A percentile compares a stretch with the other conserved stretches of the same genome.
Evolutionary conservation across 2,113 vertebrate species (phyloP).

Genomic region (Pandion haliaetus): DNA sequence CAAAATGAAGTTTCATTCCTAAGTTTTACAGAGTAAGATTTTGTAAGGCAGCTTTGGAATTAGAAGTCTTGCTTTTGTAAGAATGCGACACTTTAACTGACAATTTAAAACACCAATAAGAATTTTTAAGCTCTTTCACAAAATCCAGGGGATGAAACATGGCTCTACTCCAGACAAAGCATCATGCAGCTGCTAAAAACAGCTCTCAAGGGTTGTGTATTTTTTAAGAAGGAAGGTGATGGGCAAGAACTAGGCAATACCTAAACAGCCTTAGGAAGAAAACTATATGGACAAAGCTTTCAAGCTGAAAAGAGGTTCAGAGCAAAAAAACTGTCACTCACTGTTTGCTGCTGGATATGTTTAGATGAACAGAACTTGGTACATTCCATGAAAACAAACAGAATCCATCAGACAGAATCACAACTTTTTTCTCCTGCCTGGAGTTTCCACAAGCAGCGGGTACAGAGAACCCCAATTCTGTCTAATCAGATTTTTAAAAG

Average conservation of each 20-base stretch:
- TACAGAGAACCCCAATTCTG: background rate
- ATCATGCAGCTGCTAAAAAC: background rate
- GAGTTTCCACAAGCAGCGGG: background rate
- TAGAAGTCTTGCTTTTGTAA: background rate
- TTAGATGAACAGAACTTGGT: background rate
- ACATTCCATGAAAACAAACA: background rate
- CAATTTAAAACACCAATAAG: background rate
- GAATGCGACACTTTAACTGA: background rate
- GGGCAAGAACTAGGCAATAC: background rate
- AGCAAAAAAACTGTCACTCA: background rate
- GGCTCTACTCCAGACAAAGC: background rate
- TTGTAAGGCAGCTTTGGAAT: background rate
- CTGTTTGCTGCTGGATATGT: background rate
- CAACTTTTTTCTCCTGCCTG: background rate
- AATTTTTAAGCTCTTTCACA: background rate
- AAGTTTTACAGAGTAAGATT: background rate
- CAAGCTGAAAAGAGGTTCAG: background rate
- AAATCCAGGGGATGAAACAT: background rate
- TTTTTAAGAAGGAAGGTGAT: background rate
- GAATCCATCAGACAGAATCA: background rate
- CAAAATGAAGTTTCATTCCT: background rate
- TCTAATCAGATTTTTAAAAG: background rate
- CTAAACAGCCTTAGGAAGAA: background rate
- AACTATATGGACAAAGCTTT: background rate
- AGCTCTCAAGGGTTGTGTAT: background rate